These are phyloP conservation scores for Limonius californicus DNA, from an alignment of 1,140 invertebrate species.

Conservation along the genomic window DNA sequence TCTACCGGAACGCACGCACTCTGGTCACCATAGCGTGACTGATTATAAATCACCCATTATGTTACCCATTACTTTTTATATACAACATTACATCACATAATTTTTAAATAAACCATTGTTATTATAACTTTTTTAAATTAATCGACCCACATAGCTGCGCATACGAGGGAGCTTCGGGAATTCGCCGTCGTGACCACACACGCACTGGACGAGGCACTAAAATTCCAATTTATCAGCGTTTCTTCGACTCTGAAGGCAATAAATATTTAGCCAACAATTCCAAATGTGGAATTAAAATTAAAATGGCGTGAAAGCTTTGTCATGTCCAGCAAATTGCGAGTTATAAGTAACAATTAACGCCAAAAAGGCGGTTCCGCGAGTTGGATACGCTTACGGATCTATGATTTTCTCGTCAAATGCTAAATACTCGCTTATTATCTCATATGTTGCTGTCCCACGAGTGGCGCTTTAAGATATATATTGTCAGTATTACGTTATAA, in stretches of 20 bases:
- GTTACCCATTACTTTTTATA: not conserved
- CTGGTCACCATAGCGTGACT: conserved; percentile 19
- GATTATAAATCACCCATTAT: conserved; percentile 23
- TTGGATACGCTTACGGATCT: not conserved
- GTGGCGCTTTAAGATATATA: not conserved
- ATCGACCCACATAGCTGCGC: not conserved
- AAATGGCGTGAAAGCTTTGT: conserved; percentile 6
- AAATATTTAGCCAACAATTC: not conserved
- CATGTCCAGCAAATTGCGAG: not conserved
- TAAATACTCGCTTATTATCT: not conserved
- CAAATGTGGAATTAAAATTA: conserved; percentile 6
- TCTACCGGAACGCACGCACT: conserved; percentile 23
- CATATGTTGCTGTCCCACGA: not conserved
- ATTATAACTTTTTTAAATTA: not conserved
- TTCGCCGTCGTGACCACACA: too few relatives aligned
- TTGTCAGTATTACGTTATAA: not conserved
- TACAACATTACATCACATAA: not conserved
- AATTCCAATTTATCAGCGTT: not conserved
- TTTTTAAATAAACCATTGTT: conserved; percentile 12
- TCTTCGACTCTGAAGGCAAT: not conserved
- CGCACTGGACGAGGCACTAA: too few relatives aligned
- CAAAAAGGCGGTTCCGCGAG: conserved; percentile 6
- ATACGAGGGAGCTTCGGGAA: too few relatives aligned
- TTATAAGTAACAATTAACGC: conserved; percentile 9
- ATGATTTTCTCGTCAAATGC: conserved; percentile 9